A percentile compares a stretch with the other conserved stretches of the same genome.
Conservation (phyloP, 1,140 invertebrate species). For the Achatina immaculata region DNA sequence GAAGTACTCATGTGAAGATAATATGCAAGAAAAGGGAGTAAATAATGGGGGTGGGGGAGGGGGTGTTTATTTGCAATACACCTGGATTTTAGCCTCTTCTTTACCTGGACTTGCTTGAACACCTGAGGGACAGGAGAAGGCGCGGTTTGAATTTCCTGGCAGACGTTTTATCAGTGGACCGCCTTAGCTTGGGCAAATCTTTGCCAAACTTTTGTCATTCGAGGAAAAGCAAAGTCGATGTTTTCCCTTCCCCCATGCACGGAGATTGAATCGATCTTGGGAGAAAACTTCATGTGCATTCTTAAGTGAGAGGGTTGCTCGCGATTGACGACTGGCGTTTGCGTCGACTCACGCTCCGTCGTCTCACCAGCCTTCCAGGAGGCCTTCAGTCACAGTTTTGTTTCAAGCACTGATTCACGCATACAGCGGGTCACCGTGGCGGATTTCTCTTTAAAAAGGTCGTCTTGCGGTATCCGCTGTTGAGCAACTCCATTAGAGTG, state of each 20-base stretch:
- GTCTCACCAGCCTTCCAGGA: neutral
- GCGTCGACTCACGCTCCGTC: neutral
- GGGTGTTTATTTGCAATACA: too few relatives aligned
- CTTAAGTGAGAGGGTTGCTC: constrained; percentile 6
- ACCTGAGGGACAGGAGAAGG: too few relatives aligned
- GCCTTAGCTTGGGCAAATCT: neutral
- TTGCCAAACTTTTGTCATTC: neutral
- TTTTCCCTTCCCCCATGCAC: neutral
- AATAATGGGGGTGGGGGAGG: too few relatives aligned
- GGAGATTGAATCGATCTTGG: neutral
- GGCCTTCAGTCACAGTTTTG: neutral
- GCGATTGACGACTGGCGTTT: constrained; percentile 8
- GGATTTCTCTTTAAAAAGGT: neutral
- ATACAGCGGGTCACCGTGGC: neutral
- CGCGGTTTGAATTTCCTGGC: too few relatives aligned
- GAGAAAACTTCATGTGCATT: constrained; percentile 10
- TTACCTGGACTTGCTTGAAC: too few relatives aligned
- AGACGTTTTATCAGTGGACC: neutral
- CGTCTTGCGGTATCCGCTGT: neutral
- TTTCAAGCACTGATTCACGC: neutral
- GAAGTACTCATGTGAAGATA: too few relatives aligned
- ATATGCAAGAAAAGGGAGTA: too few relatives aligned
- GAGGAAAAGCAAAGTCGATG: neutral
- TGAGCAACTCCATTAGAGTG: neutral
- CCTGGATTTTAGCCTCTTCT: too few relatives aligned